These are phyloP conservation scores for Tapirus indicus DNA, from an alignment of 2,797 vertebrate genomes.

Conservation along the genomic window DNA sequence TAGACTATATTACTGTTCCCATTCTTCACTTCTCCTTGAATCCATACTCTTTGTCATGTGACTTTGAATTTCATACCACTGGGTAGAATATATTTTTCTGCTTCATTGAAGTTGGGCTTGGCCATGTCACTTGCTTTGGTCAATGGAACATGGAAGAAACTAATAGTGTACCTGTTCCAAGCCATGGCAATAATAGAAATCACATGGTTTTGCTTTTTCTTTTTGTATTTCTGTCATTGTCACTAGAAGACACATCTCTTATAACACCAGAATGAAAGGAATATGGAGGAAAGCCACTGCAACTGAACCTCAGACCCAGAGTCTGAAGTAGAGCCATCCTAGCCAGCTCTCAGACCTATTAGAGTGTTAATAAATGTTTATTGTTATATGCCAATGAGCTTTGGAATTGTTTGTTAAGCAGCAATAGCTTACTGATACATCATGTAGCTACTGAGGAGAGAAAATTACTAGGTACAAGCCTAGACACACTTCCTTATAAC, in stretches of 20 bases:
- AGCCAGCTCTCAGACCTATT: background rate
- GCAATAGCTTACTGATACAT: background rate
- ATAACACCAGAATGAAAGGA: background rate
- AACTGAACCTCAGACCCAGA: background rate
- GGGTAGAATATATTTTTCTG: conserved; percentile 6
- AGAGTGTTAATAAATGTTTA: conserved; percentile 11
- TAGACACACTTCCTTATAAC: background rate
- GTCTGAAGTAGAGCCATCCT: background rate
- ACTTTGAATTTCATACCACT: conserved; percentile 4
- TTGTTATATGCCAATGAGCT: background rate
- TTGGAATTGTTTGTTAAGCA: background rate
- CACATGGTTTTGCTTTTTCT: background rate
- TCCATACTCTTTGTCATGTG: background rate
- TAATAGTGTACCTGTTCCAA: background rate
- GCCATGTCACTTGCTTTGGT: conserved; percentile 1
- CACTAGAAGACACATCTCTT: background rate
- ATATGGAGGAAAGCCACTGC: background rate
- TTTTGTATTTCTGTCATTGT: background rate
- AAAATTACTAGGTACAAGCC: background rate
- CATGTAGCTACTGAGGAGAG: background rate
- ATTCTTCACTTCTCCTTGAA: conserved; percentile 23
- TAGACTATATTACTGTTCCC: background rate
- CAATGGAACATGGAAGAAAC: conserved; percentile 27
- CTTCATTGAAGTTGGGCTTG: background rate
- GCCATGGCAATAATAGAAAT: background rate